Percentiles rank a stretch among this genome's conserved stretches.
Conservation (phyloP, 1,140 invertebrate species). For the Gryllus bimaculatus region DNA sequence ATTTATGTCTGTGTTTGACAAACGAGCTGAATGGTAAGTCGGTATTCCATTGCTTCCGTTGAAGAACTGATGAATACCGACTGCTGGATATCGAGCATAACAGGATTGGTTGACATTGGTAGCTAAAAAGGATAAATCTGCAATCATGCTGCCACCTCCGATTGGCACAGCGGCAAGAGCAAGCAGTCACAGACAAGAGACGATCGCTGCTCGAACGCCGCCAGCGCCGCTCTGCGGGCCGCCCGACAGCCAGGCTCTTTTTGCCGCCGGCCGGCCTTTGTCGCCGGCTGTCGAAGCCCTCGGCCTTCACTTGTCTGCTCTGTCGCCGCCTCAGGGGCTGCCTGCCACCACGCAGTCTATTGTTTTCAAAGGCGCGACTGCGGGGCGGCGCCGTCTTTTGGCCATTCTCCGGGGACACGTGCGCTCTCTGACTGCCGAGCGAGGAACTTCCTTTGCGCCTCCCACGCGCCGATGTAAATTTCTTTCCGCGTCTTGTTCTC, state of each 20-base stretch:
- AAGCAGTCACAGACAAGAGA: not conserved
- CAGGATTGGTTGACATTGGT: too few relatives aligned
- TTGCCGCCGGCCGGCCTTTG: not conserved
- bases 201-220: not conserved
- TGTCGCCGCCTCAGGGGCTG: too few relatives aligned
- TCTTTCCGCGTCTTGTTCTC: not conserved
- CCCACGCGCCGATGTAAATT: not conserved
- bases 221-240: not conserved
- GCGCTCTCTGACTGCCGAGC: not conserved
- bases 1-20: too few relatives aligned
- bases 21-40: too few relatives aligned
- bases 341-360: not conserved
- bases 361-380: not conserved
- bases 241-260: not conserved
- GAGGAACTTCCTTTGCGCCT: not conserved
- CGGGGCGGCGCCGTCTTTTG: not conserved
- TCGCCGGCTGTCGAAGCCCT: not conserved
- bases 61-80: too few relatives aligned
- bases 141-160: too few relatives aligned
- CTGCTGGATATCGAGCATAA: too few relatives aligned
- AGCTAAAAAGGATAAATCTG: too few relatives aligned
- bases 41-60: too few relatives aligned
- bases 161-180: too few relatives aligned
- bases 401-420: not conserved
- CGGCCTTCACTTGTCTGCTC: not conserved